Evolutionary conservation across 2,797 vertebrate species (phyloP).

Genomic region (Rhinatrema bivittatum): DNA sequence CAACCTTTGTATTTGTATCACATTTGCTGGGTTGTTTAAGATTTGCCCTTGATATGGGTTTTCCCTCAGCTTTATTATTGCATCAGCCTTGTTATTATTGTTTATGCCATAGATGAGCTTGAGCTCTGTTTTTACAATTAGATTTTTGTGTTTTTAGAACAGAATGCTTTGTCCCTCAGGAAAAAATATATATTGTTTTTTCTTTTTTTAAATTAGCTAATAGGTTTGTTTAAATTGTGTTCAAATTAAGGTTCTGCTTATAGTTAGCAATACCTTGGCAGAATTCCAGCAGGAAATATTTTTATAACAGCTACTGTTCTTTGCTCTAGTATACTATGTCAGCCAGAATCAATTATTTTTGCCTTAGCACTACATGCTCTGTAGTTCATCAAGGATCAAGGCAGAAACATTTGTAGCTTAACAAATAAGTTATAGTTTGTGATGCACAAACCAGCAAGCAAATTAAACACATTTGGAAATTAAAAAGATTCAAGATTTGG

Average conservation of each 20-base stretch:
- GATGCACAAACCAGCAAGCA: too few species aligned
- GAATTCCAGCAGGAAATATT: slow-evolving; percentile 21
- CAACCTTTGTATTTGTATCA: too few species aligned
- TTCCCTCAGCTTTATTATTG: too few species aligned
- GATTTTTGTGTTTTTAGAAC: not conserved
- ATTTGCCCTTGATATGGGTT: too few species aligned
- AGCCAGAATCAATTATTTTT: slow-evolving; percentile 2
- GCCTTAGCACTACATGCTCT: too few species aligned
- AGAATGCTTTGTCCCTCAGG: not conserved
- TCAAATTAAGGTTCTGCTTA: not conserved
- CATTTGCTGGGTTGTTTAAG: too few species aligned
- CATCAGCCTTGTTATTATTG: not conserved
- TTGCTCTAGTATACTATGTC: slow-evolving; percentile 10
- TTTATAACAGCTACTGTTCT: slow-evolving; percentile 13
- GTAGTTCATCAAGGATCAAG: too few species aligned
- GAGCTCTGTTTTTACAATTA: not conserved
- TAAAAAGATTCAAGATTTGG: too few species aligned
- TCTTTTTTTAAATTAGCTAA: not conserved
- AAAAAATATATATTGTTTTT: not conserved
- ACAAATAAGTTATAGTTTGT: too few species aligned
- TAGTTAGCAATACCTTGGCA: slow-evolving; percentile 13
- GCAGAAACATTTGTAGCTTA: too few species aligned
- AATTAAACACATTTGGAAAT: too few species aligned
- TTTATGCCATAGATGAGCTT: not conserved
- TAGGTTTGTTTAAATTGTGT: slow-evolving; percentile 3